Evolutionary conservation across 2,113 vertebrate species (phyloP).

Genomic region (Hydropotes inermis): DNA sequence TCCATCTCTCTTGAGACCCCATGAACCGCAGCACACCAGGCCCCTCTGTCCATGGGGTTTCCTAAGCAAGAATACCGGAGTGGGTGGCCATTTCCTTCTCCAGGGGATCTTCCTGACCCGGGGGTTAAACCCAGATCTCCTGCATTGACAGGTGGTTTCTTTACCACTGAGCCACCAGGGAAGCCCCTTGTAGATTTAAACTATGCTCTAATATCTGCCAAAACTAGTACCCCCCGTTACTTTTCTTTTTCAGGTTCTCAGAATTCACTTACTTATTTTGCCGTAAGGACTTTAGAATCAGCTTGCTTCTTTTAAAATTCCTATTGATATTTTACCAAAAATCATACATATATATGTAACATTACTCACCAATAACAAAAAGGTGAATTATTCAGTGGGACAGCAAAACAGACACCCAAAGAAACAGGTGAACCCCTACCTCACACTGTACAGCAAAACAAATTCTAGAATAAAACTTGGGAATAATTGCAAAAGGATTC

Average conservation of each 20-base stretch:
- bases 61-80: background rate
- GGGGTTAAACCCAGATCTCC: background rate
- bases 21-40: background rate
- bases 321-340: background rate
- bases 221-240: background rate
- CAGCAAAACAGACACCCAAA: background rate
- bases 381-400: background rate
- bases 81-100: background rate
- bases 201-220: background rate
- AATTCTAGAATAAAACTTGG: background rate
- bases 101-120: background rate
- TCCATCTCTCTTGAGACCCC: background rate
- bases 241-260: background rate
- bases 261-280: background rate
- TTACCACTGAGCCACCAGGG: background rate
- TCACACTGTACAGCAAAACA: background rate
- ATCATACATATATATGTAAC: background rate
- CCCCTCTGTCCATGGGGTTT: background rate
- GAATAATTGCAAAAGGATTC: background rate
- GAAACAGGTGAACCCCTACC: background rate
- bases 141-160: background rate
- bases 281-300: constrained; percentile 13
- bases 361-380: background rate
- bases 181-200: background rate
- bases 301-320: background rate